These are phyloP conservation scores for Baccha elongata DNA, from an alignment of 2,888 invertebrate genomes.

Conservation along the genomic window DNA sequence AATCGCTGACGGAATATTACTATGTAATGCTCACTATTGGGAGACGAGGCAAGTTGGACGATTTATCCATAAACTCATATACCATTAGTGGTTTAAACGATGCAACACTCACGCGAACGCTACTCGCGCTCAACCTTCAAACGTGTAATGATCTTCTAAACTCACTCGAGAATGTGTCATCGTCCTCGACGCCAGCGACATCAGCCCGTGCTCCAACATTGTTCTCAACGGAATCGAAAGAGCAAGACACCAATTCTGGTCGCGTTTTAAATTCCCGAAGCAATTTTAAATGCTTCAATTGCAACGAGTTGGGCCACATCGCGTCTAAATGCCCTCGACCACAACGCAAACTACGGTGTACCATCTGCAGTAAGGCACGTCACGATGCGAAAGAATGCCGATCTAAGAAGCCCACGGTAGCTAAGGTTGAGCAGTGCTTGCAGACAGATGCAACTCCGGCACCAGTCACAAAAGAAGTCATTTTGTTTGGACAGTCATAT, in stretches of 20 bases:
- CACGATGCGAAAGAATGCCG: too few species aligned
- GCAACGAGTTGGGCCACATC: too few species aligned
- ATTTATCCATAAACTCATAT: conserved; percentile 44
- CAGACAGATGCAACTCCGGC: too few species aligned
- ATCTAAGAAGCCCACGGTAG: too few species aligned
- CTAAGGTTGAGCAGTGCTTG: too few species aligned
- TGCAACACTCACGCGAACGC: neutral
- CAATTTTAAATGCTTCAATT: too few species aligned
- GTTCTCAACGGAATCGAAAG: neutral
- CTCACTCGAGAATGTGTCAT: conserved; percentile 33
- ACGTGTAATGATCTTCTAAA: too few species aligned
- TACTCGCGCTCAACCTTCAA: too few species aligned
- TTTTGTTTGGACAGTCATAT: conserved; percentile 7
- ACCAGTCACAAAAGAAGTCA: conserved; percentile 42
- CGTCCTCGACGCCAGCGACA: neutral
- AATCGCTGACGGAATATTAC: conserved; percentile 54
- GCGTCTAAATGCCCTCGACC: too few species aligned
- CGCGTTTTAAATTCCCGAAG: too few species aligned
- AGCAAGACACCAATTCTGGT: neutral
- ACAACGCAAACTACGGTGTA: too few species aligned
- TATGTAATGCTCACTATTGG: conserved; percentile 59
- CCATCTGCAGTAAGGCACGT: too few species aligned
- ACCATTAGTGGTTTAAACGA: neutral
- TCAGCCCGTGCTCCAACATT: neutral
- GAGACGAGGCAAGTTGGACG: conserved; percentile 45